Conservation (phyloP, 2,888 invertebrate genomes). For the Acrobasis consociella region DNA sequence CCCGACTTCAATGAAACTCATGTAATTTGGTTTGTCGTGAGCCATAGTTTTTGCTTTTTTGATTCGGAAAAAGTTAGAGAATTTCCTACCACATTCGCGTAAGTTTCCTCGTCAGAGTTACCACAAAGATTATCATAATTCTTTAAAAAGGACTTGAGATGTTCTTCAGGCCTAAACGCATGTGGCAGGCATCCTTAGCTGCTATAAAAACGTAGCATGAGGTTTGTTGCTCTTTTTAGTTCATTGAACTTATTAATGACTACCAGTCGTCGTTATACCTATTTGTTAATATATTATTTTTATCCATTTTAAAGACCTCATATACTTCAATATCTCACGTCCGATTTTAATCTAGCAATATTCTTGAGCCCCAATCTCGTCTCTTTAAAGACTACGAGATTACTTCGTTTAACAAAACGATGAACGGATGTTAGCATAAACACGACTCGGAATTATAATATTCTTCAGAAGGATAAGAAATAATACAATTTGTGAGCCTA, state of each 20-base stretch:
- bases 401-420: conserved; percentile 29
- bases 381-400: conserved; percentile 38
- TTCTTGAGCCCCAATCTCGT: conserved; percentile 44
- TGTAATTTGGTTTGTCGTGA: background rate
- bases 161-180: too few species aligned
- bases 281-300: background rate
- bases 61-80: too few species aligned
- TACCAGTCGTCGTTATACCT: background rate
- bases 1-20: background rate
- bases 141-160: too few species aligned
- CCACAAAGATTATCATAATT: too few species aligned
- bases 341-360: conserved; percentile 42
- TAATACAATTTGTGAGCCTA: background rate
- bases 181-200: too few species aligned
- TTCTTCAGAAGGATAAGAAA: background rate
- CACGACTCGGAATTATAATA: conserved; percentile 24
- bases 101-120: too few species aligned
- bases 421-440: conserved; percentile 21
- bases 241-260: background rate
- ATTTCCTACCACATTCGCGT: too few species aligned
- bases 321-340: conserved; percentile 22
- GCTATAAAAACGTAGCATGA: too few species aligned
- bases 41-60: background rate
- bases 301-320: background rate
- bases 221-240: too few species aligned